Percentiles rank a stretch among this genome's conserved stretches.
Conservation (phyloP, 2,797 vertebrate species). For the Hapalemur alaotrensis region DNA sequence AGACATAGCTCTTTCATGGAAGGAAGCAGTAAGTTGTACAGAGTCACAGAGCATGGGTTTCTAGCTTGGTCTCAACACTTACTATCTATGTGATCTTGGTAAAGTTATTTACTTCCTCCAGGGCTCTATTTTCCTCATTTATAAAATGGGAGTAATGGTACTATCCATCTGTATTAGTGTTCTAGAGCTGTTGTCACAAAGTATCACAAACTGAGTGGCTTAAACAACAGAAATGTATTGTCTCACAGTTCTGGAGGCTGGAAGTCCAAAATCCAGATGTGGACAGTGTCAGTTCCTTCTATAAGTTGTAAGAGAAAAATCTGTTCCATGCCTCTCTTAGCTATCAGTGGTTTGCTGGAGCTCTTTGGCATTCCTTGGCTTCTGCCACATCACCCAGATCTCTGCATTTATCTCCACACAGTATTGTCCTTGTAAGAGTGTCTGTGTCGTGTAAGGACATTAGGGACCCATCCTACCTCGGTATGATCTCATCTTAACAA, state of each 20-base stretch:
- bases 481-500: background rate
- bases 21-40: background rate
- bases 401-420: background rate
- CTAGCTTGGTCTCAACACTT: background rate
- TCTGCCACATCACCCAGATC: background rate
- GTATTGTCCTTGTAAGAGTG: background rate
- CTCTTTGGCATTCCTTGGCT: background rate
- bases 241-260: background rate
- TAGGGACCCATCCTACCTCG: background rate
- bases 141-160: background rate
- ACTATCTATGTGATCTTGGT: background rate
- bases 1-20: no score
- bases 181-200: background rate
- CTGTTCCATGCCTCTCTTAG: background rate
- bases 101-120: background rate
- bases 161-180: background rate
- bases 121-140: background rate
- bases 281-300: background rate
- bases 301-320: background rate
- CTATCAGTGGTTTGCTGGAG: no score
- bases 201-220: background rate
- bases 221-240: background rate
- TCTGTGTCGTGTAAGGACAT: background rate
- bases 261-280: background rate
- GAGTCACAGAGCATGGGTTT: background rate